These are phyloP conservation scores for Temnothorax unifasciatus DNA, from an alignment of 2,888 invertebrate species.

Conservation along the genomic window DNA sequence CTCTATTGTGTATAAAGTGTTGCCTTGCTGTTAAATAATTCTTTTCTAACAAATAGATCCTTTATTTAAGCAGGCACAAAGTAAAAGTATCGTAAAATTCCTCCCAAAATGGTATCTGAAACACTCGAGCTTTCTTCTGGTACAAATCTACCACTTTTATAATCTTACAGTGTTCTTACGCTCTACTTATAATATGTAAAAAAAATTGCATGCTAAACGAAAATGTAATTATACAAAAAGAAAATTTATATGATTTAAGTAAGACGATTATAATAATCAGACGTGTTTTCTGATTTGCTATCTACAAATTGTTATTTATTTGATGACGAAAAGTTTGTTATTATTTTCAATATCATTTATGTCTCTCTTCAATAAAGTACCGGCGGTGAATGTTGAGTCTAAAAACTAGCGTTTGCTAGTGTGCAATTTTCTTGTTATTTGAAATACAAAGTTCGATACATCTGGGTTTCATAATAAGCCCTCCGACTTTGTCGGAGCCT, in stretches of 20 bases:
- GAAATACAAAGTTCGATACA: too few relatives aligned
- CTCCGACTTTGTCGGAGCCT: too few relatives aligned
- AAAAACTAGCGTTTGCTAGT: too few relatives aligned
- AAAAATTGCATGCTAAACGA: too few relatives aligned
- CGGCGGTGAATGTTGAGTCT: too few relatives aligned
- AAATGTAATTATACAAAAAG: neutral
- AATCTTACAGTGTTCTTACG: too few relatives aligned
- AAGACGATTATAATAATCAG: neutral
- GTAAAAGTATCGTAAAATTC: neutral
- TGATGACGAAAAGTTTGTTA: neutral
- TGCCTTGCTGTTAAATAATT: conserved; percentile 94
- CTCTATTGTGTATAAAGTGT: conserved; percentile 96
- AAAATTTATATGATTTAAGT: neutral
- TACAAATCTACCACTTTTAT: too few relatives aligned
- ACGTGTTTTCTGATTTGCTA: neutral
- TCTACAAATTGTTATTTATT: neutral
- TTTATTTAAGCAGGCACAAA: neutral
- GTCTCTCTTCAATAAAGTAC: neutral
- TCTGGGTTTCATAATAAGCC: too few relatives aligned
- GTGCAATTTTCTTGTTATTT: too few relatives aligned
- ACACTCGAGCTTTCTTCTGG: too few relatives aligned
- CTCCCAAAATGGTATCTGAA: neutral
- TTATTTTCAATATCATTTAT: neutral
- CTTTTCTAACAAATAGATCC: conserved; percentile 89
- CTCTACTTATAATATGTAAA: too few relatives aligned